Evolutionary conservation across 1,140 invertebrate genomes (phyloP).

Genomic region (Frieseomelitta varia): DNA sequence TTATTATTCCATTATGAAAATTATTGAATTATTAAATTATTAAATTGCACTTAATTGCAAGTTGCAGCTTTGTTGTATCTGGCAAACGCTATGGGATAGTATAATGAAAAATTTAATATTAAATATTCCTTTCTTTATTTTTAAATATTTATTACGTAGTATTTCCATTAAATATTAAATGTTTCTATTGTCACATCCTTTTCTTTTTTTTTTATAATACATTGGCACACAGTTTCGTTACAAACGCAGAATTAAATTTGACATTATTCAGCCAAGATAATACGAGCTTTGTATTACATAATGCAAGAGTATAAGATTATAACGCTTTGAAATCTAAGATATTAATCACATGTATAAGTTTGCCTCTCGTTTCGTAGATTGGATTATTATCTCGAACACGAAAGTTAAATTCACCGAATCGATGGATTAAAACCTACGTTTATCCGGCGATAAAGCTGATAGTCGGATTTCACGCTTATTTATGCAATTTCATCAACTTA

Average conservation of each 20-base stretch:
- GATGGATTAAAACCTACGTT: background rate
- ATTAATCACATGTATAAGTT: background rate
- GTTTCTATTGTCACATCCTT: too few species aligned
- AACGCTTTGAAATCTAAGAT: background rate
- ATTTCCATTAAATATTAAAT: too few species aligned
- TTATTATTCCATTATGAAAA: background rate
- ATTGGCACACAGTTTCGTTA: too few species aligned
- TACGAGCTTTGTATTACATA: too few species aligned
- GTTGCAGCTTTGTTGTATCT: background rate
- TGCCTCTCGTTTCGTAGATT: background rate
- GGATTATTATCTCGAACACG: background rate
- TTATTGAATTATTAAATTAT: background rate
- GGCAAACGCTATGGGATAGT: too few species aligned
- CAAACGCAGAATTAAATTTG: background rate
- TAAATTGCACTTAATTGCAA: too few species aligned
- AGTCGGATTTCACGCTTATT: background rate
- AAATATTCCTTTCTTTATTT: too few species aligned
- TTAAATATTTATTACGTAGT: too few species aligned
- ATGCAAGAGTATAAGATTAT: background rate
- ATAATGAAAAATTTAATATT: too few species aligned
- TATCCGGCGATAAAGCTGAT: background rate
- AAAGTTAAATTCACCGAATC: background rate
- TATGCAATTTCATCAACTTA: background rate
- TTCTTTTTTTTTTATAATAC: too few species aligned
- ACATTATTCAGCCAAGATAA: background rate